Percentiles rank a stretch among this genome's conserved stretches.
These are phyloP conservation scores for Phthorimaea operculella DNA, from an alignment of 1,140 invertebrate genomes.

Conservation along the genomic window DNA sequence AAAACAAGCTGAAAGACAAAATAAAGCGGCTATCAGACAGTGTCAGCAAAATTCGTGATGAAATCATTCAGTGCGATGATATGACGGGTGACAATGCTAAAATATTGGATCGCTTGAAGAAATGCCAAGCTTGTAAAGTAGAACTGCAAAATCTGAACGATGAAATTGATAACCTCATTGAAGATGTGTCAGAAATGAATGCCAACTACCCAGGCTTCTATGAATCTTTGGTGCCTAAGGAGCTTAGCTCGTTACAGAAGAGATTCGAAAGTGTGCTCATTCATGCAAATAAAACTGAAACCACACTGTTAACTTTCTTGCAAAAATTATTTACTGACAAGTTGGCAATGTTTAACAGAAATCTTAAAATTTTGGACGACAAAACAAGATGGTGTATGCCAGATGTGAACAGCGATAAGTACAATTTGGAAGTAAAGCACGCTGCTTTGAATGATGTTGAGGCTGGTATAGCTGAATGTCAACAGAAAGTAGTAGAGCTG, in stretches of 20 bases:
- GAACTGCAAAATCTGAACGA: constrained; percentile 75
- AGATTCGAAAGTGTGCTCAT: constrained; percentile 78
- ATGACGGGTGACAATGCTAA: constrained; percentile 87
- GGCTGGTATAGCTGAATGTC: constrained; percentile 76
- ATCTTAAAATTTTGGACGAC: constrained; percentile 82
- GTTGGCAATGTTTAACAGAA: constrained; percentile 81
- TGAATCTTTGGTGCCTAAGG: constrained; percentile 81
- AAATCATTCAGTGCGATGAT: constrained; percentile 91
- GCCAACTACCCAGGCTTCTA: constrained; percentile 82
- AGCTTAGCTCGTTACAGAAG: constrained; percentile 81
- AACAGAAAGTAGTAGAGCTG: constrained; percentile 72
- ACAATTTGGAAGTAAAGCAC: constrained; percentile 93
- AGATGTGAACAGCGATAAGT: constrained; percentile 87
- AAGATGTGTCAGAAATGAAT: constrained; percentile 77
- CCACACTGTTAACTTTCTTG: constrained; percentile 82
- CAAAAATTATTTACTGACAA: constrained; percentile 91
- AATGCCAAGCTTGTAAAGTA: constrained; percentile 76
- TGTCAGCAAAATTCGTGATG: constrained; percentile 82
- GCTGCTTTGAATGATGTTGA: constrained; percentile 83
- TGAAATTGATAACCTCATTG: constrained; percentile 75
- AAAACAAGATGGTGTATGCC: constrained; percentile 93
- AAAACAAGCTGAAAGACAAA: constrained; percentile 76
- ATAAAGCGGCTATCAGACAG: constrained; percentile 77
- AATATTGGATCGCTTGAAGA: constrained; percentile 81
- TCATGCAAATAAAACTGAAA: constrained; percentile 84